These are phyloP conservation scores for Ctenodactylus gundi DNA, from an alignment of 2,113 vertebrate species.

Conservation along the genomic window DNA sequence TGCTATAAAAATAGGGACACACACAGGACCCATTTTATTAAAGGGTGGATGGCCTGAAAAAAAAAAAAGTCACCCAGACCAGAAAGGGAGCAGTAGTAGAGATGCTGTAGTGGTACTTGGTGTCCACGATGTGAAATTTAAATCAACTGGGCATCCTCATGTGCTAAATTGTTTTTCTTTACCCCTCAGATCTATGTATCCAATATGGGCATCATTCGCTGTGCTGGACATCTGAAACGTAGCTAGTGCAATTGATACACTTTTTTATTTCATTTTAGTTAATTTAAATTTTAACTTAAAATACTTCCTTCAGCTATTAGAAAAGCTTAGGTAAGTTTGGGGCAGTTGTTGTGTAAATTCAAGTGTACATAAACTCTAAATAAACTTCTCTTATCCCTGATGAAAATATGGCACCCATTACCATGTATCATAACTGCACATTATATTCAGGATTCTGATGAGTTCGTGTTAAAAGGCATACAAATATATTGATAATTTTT, in stretches of 20 bases:
- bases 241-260: neutral
- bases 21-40: neutral
- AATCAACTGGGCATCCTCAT: neutral
- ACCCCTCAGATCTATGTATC: neutral
- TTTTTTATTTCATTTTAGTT: neutral
- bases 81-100: neutral
- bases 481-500: neutral
- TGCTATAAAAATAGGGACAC: neutral
- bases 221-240: neutral
- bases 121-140: neutral
- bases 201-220: neutral
- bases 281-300: conserved; percentile 21
- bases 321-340: neutral
- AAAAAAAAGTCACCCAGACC: neutral
- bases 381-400: neutral
- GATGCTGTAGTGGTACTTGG: neutral
- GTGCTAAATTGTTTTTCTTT: neutral
- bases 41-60: neutral
- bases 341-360: neutral
- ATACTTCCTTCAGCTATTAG: neutral
- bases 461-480: neutral
- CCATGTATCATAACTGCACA: neutral
- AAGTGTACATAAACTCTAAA: neutral
- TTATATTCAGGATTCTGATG: neutral
- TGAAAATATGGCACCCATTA: neutral